phyloP scores from a whole-genome alignment of 2,797 vertebrate species.

The Gymnopithys bicolor region DNA sequence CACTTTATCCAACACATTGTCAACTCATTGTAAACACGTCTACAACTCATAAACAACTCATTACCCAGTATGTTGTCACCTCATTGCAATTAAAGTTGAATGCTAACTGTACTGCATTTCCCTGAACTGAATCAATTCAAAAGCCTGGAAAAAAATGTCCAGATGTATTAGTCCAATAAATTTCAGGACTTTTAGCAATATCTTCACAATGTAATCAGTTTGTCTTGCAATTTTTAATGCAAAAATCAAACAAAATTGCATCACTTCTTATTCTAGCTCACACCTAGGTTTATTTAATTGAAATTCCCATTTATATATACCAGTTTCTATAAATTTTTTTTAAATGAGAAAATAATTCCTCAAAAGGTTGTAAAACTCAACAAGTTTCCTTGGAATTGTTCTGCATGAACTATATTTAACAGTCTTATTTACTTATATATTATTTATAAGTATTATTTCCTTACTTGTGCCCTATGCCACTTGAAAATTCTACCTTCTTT shows the following conservation, averaged over 20 bases:
- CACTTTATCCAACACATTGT: slow-evolving; percentile 84
- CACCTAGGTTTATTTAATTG: slow-evolving; percentile 4
- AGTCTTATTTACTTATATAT: neutral
- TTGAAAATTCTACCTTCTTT: neutral
- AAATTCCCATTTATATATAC: slow-evolving; percentile 19
- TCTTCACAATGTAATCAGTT: slow-evolving; percentile 11
- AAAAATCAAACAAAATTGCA: slow-evolving; percentile 14
- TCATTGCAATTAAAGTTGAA: slow-evolving; percentile 82
- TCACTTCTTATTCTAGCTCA: neutral
- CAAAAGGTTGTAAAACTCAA: slow-evolving; percentile 40
- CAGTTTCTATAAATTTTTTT: slow-evolving; percentile 15
- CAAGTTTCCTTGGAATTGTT: slow-evolving; percentile 53
- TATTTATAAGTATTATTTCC: neutral
- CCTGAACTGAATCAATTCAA: slow-evolving; percentile 69
- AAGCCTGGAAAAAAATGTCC: slow-evolving; percentile 58
- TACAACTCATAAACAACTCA: slow-evolving; percentile 84
- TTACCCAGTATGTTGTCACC: slow-evolving; percentile 83
- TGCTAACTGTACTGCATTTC: slow-evolving; percentile 77
- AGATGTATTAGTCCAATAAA: slow-evolving; percentile 10
- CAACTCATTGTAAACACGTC: slow-evolving; percentile 85
- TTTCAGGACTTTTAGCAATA: neutral
- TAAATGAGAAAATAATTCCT: slow-evolving; percentile 57
- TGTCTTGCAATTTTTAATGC: neutral
- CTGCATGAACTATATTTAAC: slow-evolving; percentile 20
- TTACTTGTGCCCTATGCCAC: neutral